A percentile compares a stretch with the other conserved stretches of the same genome.
Conservation (phyloP, 35 echinoderm and acorn worm species). For the Patiria miniata region DNA sequence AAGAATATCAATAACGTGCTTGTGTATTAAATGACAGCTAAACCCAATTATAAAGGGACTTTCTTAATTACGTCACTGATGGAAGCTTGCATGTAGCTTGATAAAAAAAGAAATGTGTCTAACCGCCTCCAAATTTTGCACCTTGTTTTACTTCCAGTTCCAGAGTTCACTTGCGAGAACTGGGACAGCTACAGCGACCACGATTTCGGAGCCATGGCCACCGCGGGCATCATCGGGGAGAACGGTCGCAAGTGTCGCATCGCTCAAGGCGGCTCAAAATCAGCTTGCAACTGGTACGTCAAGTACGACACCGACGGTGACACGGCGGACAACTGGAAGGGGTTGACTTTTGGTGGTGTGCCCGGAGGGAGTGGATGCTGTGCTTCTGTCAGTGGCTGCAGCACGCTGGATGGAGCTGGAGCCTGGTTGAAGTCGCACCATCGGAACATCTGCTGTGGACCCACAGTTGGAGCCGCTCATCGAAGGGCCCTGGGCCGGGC, state of each 20-base stretch:
- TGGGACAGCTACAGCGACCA: neutral
- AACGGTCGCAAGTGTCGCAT: neutral
- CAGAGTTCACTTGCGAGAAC: neutral
- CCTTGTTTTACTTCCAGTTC: neutral
- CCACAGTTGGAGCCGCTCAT: no score
- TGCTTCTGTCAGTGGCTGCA: neutral
- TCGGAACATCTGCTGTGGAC: neutral
- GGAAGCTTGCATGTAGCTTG: neutral
- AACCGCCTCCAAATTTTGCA: neutral
- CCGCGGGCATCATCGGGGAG: neutral
- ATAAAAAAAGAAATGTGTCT: neutral
- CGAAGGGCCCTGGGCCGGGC: no score
- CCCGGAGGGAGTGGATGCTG: neutral
- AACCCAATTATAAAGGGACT: no score
- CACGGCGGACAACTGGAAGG: neutral
- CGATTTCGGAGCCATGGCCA: neutral
- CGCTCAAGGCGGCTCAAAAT: neutral
- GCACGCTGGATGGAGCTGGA: neutral
- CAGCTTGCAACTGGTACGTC: neutral
- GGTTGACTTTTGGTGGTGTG: neutral
- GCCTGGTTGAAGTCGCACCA: slow-evolving; percentile 1
- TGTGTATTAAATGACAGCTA: no score
- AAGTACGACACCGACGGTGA: neutral
- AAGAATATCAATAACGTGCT: no score
- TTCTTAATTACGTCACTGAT: neutral